phyloP scores from a whole-genome alignment of 2,797 vertebrate genomes.

The Borostomias antarcticus region DNA sequence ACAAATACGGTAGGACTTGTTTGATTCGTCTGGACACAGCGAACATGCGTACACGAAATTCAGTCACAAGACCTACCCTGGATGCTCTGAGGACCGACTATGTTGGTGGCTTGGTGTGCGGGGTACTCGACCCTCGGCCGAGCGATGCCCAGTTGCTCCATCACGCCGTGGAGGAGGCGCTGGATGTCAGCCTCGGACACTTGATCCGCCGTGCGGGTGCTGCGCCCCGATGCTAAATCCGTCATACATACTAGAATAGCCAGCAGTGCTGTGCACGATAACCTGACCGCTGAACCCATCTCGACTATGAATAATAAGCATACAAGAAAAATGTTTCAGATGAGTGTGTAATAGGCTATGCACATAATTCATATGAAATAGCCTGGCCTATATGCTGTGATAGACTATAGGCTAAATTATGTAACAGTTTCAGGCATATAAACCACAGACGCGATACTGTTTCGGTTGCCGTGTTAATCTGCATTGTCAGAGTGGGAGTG shows the following conservation, averaged over 20 bases:
- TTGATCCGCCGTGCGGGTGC: constrained; percentile 81
- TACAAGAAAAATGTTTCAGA: not conserved
- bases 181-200: constrained; percentile 94
- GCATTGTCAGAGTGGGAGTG: no score
- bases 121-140: constrained; percentile 94
- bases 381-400: no score
- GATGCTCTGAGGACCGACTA: constrained; percentile 95
- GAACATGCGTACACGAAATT: not conserved
- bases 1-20: no score
- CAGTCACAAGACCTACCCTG: constrained; percentile 78
- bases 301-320: constrained; percentile 37
- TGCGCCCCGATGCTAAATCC: constrained; percentile 76
- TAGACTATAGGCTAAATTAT: no score
- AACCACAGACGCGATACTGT: not conserved
- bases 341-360: no score
- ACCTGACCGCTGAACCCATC: constrained; percentile 51
- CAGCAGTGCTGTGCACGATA: constrained; percentile 63
- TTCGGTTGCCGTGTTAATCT: no score
- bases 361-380: no score
- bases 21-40: no score
- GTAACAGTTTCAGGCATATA: not conserved
- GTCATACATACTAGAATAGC: constrained; percentile 74
- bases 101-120: constrained; percentile 93
- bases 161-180: constrained; percentile 93
- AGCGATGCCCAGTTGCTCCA: constrained; percentile 97